phyloP scores from a whole-genome alignment of 2,888 invertebrate species.

The Andricus curvator region DNA sequence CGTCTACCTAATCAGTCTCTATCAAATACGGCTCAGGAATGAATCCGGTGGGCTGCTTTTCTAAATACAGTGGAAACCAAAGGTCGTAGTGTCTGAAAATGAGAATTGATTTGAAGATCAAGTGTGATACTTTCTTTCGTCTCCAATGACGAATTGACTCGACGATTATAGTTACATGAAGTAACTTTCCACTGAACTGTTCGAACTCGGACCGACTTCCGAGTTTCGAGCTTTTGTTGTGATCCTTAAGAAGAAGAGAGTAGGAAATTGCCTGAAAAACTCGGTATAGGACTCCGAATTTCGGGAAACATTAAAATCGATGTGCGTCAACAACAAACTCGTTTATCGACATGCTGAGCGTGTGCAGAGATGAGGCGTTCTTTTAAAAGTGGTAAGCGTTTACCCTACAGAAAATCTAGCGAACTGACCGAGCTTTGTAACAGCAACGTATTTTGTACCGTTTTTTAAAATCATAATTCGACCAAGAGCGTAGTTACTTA shows the following conservation, averaged over 20 bases:
- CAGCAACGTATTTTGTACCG: conserved; percentile 41
- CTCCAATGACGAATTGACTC: conserved; percentile 3
- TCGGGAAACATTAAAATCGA: conserved; percentile 3
- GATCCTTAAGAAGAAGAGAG: conserved; percentile 20
- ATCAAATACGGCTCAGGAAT: conserved; percentile 7
- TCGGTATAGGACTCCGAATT: conserved; percentile 9
- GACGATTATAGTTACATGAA: conserved; percentile 37
- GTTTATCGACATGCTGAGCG: conserved; percentile 18
- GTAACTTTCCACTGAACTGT: conserved; percentile 39
- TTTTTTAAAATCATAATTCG: conserved; percentile 42
- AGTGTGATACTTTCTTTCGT: conserved; percentile 24
- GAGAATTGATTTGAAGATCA: conserved; percentile 12
- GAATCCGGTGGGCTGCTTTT: conserved; percentile 29
- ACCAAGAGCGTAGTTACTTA: conserved; percentile 38
- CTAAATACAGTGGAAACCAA: conserved; percentile 27
- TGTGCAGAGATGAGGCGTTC: conserved; percentile 7
- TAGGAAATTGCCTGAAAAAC: conserved; percentile 23
- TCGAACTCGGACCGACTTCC: conserved; percentile 9
- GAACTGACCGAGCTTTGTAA: conserved; percentile 35
- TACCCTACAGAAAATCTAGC: not conserved
- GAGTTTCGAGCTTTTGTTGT: conserved; percentile 21
- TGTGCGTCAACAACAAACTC: conserved; percentile 37
- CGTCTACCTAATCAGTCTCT: conserved; percentile 54
- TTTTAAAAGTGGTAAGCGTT: conserved; percentile 25
- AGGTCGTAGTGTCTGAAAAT: conserved; percentile 12